Evolutionary conservation across 2,113 vertebrate species (phyloP), one percentile per base, ranked within the genome.

Genomic region (Lycaon pictus): DNA sequence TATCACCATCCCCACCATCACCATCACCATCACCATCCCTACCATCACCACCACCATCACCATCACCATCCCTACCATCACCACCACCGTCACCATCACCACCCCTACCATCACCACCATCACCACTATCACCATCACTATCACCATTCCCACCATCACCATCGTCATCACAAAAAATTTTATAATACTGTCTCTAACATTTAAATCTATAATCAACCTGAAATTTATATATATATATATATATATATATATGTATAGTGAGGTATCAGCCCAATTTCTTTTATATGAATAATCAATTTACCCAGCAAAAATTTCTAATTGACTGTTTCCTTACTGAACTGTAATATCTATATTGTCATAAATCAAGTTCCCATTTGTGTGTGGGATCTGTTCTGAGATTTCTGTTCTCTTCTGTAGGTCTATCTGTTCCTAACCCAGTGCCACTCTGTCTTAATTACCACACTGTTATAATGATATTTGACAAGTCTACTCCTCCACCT

Each of bases 121-220:
- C 1, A 60, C 20, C 58, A 7, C 20, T 7, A 20, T 6, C 23
- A 35, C 10, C 16, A 55, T 19, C 15, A 58, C 7, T 23, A n/a
- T 48, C 56, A 32, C 32, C 71, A 76, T 17, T 5, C 20, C 25
- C 29, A 53, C 25, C 76, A 79, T 43, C 6, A 16, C 43, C 27
- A 22, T 37, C 65, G 60, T 25, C 29, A 65, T 27, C 37, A 72
- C 29, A 72, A 69, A 35, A 69, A 29, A 1, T 53, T 63, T 77
- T 84, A 43, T 43, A 76, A 71, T 55, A 86, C 48, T 69, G 11
- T 23, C 58, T 43, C 92, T 88, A 83, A 63, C 29, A 69, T 81
- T 91, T 76, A 67, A 96, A 95, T 37, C 22, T 97, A 32, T 88
- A 74, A 74, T 62, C n/a, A 65, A 83, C 23, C 55, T 71, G 29